Base-by-base conservation (phyloP, 2,113 vertebrate genomes). In the Seriola rivoliana region DNA sequence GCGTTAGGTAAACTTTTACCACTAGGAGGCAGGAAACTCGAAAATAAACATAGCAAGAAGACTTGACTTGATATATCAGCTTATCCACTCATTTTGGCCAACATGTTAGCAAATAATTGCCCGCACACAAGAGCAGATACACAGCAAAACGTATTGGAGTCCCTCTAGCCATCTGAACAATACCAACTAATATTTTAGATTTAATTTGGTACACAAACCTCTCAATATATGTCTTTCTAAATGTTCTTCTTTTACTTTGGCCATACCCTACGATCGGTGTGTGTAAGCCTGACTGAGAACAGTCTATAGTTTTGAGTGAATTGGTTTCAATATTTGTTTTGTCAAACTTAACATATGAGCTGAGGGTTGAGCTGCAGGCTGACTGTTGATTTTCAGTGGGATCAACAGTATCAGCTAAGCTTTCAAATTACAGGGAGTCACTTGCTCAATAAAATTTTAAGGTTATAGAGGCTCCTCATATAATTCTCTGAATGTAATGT, bases 11-110 rank as follows among this genome's bases (percentile, higher is more conserved):
- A 65, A 52, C 34, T 84, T 46, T 78, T 10, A 70, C 29, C 77
- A 71, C 48, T 76, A 58, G 70, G 25, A 46, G 78, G 69, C 70
- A 66, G 38, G 77, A 63, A 50, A 73, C 10, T 68, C 4, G 23
- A 44, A 83, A 42, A 59, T 17, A 55, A 68, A 65, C 19, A 46
- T 12, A 66, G 46, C 62, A 70, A 23, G 7, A 59, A 4, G 0
- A 40, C 5, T 48, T 59, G 16, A 25, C 25, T 25, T 25, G 25
- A 25, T 25, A 25, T 25, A 67, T 50, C 7, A 67, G 58, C n/a
- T 59, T 14, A 54, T 42, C 63, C 59, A 54, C 32, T 13, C 69
- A 29, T 75, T 69, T 57, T 66, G 10, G 17, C 8, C 16, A 48
- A 44, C 42, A 19, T 67, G 1, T 46, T 57, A 58, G 3, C 9